Conservation (phyloP, 2,113 vertebrate species). For the Grammomys surdaster region DNA sequence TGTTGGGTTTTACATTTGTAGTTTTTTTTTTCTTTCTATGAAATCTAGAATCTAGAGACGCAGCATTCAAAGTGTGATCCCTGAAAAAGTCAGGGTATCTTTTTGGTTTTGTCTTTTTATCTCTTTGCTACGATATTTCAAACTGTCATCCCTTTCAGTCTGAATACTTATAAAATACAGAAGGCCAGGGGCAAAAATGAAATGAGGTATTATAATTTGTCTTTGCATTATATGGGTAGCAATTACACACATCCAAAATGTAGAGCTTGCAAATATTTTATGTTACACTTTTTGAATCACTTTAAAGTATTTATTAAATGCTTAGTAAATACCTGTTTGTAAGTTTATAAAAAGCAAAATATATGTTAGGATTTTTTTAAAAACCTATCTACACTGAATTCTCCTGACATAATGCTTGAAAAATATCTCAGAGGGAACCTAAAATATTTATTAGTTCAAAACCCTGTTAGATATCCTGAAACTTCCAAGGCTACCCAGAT, state of each 20-base stretch:
- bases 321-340: constrained; percentile 45
- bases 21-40: neutral
- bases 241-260: constrained; percentile 45
- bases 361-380: constrained; percentile 31
- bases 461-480: constrained; percentile 56
- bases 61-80: neutral
- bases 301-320: constrained; percentile 67
- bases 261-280: constrained; percentile 33
- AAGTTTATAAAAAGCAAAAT: constrained; percentile 51
- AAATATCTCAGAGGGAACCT: constrained; percentile 43
- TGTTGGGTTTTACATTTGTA: neutral
- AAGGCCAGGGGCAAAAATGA: constrained; percentile 21
- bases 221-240: constrained; percentile 46
- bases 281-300: constrained; percentile 4
- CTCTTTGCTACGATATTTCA: constrained; percentile 33
- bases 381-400: constrained; percentile 8
- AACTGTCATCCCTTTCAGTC: constrained; percentile 6
- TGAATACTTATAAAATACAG: constrained; percentile 47
- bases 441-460: constrained; percentile 75
- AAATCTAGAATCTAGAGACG: neutral
- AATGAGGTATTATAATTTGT: constrained; percentile 39
- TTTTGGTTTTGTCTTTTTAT: neutral
- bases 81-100: neutral
- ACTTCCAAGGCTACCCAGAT: constrained; percentile 33
- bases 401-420: constrained; percentile 46